Percentiles rank a stretch among this genome's conserved stretches.
Evolutionary conservation across 2,888 invertebrate species (phyloP).

Genomic region (Aethes cnicana): DNA sequence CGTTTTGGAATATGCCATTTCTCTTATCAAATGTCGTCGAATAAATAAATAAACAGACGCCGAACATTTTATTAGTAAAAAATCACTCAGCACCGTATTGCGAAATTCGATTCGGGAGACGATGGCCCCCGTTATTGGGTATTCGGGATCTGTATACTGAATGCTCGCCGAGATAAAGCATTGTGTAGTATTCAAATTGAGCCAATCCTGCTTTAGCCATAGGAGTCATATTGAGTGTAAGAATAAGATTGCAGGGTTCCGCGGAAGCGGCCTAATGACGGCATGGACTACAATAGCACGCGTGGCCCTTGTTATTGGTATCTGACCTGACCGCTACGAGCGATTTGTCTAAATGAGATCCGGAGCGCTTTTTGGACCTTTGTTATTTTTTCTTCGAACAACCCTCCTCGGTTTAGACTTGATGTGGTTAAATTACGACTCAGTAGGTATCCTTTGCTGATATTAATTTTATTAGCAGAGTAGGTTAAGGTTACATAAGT

Average conservation of each 20-base stretch:
- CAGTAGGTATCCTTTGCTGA: slow-evolving; percentile 28
- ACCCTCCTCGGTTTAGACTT: slow-evolving; percentile 34
- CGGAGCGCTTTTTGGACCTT: slow-evolving; percentile 67
- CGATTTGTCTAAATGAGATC: slow-evolving; percentile 82
- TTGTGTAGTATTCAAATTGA: slow-evolving; percentile 40
- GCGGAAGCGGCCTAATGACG: slow-evolving; percentile 79
- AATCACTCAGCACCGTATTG: slow-evolving; percentile 46
- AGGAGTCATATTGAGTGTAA: slow-evolving; percentile 46
- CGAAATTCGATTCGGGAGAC: slow-evolving; percentile 58
- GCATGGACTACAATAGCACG: slow-evolving; percentile 76
- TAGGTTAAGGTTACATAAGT: too few relatives aligned
- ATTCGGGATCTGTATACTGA: slow-evolving; percentile 50
- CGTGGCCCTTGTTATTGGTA: slow-evolving; percentile 79
- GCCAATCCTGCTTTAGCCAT: slow-evolving; percentile 44
- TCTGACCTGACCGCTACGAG: slow-evolving; percentile 80
- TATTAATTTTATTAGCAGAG: background rate
- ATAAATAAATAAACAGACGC: slow-evolving; percentile 28
- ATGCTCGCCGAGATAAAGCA: slow-evolving; percentile 37
- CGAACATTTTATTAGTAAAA: slow-evolving; percentile 58
- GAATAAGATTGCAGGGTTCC: slow-evolving; percentile 47
- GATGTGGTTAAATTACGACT: slow-evolving; percentile 35
- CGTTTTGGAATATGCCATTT: slow-evolving; percentile 21
- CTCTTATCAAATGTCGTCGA: slow-evolving; percentile 13
- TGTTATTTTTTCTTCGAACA: slow-evolving; percentile 64
- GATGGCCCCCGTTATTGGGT: slow-evolving; percentile 64